Evolutionary conservation across 2,888 invertebrate species (phyloP).

Genomic region (Tineola bisselliella): DNA sequence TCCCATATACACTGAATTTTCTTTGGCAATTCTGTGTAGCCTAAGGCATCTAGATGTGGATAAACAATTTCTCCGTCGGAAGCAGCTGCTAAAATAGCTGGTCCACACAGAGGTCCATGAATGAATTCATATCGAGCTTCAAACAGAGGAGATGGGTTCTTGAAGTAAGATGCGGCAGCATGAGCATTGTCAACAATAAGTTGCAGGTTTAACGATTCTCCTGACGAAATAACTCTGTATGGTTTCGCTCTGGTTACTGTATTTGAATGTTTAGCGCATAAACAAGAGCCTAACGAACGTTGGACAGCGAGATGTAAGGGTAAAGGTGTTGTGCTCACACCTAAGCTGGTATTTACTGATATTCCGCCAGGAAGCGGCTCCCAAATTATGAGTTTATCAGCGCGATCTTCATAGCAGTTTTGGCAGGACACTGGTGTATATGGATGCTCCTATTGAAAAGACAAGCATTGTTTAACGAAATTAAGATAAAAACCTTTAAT

Average conservation of each 20-base stretch:
- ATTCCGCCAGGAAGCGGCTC: conserved; percentile 67
- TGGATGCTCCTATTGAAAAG: conserved; percentile 70
- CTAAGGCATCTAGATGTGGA: conserved; percentile 83
- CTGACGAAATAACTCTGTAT: conserved; percentile 77
- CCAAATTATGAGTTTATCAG: conserved; percentile 85
- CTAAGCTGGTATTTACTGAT: conserved; percentile 34
- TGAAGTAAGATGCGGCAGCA: conserved; percentile 88
- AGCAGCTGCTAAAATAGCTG: conserved; percentile 79
- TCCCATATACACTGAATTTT: conserved; percentile 84
- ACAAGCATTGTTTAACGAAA: not conserved
- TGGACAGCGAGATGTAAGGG: conserved; percentile 72
- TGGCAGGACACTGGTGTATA: conserved; percentile 83
- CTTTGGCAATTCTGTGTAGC: conserved; percentile 74
- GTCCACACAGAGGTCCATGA: conserved; percentile 88
- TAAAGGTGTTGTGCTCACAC: conserved; percentile 55
- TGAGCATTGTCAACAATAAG: conserved; percentile 86
- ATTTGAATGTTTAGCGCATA: conserved; percentile 73
- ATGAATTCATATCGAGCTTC: conserved; percentile 90
- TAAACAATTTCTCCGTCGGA: conserved; percentile 89
- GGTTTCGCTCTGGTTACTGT: conserved; percentile 68
- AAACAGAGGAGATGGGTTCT: conserved; percentile 83
- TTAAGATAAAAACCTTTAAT: too few species aligned
- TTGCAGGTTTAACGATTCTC: conserved; percentile 83
- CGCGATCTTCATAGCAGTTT: conserved; percentile 87
- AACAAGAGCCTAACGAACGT: conserved; percentile 76